Percentiles rank a stretch among this genome's conserved stretches.
Conservation (phyloP, 2,797 vertebrate species). For the Serranus cabrilla region DNA sequence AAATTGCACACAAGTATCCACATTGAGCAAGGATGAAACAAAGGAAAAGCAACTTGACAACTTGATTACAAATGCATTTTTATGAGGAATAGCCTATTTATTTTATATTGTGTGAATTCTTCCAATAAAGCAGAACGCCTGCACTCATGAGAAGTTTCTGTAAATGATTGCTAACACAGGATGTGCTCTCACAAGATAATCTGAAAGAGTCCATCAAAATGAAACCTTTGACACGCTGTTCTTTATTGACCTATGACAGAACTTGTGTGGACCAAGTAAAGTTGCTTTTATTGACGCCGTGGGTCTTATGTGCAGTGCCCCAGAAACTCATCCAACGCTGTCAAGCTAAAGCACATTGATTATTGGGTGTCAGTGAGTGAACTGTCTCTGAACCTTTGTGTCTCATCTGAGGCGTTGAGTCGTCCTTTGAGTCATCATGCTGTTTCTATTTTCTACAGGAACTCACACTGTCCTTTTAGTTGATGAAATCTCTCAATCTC, state of each 20-base stretch:
- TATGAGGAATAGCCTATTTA: constrained; percentile 13
- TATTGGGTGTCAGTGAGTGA: constrained; percentile 77
- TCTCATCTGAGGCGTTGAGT: constrained; percentile 59
- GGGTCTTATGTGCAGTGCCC: constrained; percentile 58
- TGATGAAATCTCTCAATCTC: constrained; percentile 74
- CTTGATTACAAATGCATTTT: constrained; percentile 36
- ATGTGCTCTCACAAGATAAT: constrained; percentile 43
- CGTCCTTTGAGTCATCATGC: constrained; percentile 66
- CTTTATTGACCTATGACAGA: constrained; percentile 52
- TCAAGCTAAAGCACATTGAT: constrained; percentile 80
- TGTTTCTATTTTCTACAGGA: constrained; percentile 55
- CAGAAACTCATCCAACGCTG: constrained; percentile 73
- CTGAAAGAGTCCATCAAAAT: constrained; percentile 49
- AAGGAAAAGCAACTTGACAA: constrained; percentile 36
- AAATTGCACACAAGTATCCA: constrained; percentile 14
- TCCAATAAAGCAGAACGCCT: neutral
- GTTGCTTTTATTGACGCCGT: constrained; percentile 68
- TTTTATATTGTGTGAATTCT: constrained; percentile 10
- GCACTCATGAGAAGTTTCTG: constrained; percentile 8
- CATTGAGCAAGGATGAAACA: constrained; percentile 31
- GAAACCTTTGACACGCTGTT: constrained; percentile 51
- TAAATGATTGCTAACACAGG: constrained; percentile 37
- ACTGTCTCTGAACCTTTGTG: constrained; percentile 76
- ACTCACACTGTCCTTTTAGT: constrained; percentile 74
- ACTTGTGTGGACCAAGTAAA: constrained; percentile 54